A percentile compares a stretch with the other conserved stretches of the same genome.
Evolutionary conservation across 2,888 invertebrate species (phyloP).

Genomic region (Heteropelma amictum): DNA sequence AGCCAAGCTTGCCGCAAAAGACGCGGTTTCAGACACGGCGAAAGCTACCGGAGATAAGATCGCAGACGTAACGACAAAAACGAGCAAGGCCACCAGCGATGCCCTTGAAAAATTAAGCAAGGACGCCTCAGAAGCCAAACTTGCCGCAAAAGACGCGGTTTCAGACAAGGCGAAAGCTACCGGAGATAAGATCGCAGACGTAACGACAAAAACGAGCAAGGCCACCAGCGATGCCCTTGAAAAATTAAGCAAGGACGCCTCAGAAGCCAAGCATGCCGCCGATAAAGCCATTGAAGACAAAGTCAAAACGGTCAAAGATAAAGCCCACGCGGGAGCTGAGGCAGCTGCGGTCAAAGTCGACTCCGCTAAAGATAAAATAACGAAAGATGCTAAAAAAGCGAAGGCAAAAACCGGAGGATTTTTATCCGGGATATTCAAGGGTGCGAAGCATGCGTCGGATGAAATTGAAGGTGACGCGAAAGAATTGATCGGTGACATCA

Average conservation of each 20-base stretch:
- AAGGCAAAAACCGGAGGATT: slow-evolving; percentile 59
- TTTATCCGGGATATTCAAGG: slow-evolving; percentile 60
- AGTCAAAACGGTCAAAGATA: slow-evolving; percentile 31
- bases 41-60: slow-evolving; percentile 44
- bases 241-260: slow-evolving; percentile 36
- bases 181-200: slow-evolving; percentile 23
- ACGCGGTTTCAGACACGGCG: slow-evolving; percentile 48
- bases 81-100: slow-evolving; percentile 77
- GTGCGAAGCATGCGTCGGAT: slow-evolving; percentile 56
- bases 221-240: slow-evolving; percentile 49
- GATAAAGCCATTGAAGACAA: slow-evolving; percentile 50
- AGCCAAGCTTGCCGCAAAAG: slow-evolving; percentile 38
- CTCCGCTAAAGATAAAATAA: slow-evolving; percentile 52
- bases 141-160: slow-evolving; percentile 19
- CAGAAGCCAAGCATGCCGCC: slow-evolving; percentile 42
- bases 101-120: slow-evolving; percentile 37
- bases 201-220: slow-evolving; percentile 20
- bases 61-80: slow-evolving; percentile 79
- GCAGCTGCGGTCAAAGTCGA: slow-evolving; percentile 48
- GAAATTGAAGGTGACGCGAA: slow-evolving; percentile 50
- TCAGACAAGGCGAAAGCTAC: slow-evolving; percentile 39
- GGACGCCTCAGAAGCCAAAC: slow-evolving; percentile 28
- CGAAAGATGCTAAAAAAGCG: slow-evolving; percentile 54
- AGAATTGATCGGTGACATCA: slow-evolving; percentile 52
- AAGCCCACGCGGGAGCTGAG: slow-evolving; percentile 49